phyloP scores from a whole-genome alignment of 2,113 vertebrate genomes.

The Amphiprion percula region DNA sequence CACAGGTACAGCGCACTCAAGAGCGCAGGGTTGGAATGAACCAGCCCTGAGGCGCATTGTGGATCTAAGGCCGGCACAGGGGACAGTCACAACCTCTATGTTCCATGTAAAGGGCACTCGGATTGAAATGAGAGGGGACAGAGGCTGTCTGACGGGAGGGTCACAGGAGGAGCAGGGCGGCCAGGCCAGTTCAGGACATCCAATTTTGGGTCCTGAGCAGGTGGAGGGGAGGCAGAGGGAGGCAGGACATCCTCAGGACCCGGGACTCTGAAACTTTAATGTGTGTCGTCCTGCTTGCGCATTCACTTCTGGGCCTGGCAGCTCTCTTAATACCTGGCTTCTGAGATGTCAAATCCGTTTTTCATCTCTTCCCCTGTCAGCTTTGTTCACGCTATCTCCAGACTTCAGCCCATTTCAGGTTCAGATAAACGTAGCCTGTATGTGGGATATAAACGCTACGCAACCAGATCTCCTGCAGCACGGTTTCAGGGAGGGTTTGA shows the following conservation, averaged over 20 bases:
- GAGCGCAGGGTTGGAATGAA: conserved; percentile 29
- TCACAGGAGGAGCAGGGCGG: conserved; percentile 51
- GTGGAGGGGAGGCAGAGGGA: conserved; percentile 6
- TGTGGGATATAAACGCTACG: conserved; percentile 35
- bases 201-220: conserved; percentile 42
- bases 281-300: conserved; percentile 70
- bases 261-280: conserved; percentile 79
- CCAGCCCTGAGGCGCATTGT: conserved; percentile 49
- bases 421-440: conserved; percentile 54
- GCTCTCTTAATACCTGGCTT: conserved; percentile 78
- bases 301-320: conserved; percentile 77
- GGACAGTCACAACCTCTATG: conserved; percentile 59
- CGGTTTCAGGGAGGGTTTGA: conserved; percentile 31
- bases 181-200: conserved; percentile 43
- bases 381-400: conserved; percentile 71
- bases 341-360: conserved; percentile 75
- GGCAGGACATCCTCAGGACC: conserved; percentile 64
- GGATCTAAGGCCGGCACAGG: conserved; percentile 49
- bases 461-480: conserved; percentile 18
- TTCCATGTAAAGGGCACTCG: conserved; percentile 68
- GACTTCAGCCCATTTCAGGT: conserved; percentile 67
- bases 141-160: conserved; percentile 57
- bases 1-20: conserved; percentile 36
- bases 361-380: conserved; percentile 70
- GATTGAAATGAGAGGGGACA: conserved; percentile 63